These are phyloP conservation scores for Bradypodion pumilum DNA, from an alignment of 2,797 vertebrate genomes.

Conservation along the genomic window DNA sequence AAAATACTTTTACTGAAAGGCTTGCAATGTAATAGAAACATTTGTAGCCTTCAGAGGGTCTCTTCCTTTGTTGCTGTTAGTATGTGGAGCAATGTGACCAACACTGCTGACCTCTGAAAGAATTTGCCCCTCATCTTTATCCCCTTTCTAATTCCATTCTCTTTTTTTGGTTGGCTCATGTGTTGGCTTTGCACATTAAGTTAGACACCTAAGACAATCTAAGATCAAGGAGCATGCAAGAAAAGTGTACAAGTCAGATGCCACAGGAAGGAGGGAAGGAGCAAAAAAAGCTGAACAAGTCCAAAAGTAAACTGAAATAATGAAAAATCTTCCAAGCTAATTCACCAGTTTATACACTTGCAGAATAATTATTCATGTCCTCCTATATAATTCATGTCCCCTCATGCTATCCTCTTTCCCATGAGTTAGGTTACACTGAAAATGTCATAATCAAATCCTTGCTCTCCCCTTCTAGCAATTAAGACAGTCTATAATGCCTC, in stretches of 20 bases:
- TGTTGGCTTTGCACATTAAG: not conserved
- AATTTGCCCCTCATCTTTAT: not conserved
- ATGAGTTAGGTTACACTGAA: not conserved
- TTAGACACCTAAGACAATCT: not conserved
- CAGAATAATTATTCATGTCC: not conserved
- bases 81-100: conserved; percentile 43
- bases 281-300: not conserved
- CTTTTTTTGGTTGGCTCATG: conserved; percentile 37
- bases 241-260: not conserved
- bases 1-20: conserved; percentile 44
- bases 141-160: conserved; percentile 26
- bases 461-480: not conserved
- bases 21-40: conserved; percentile 49
- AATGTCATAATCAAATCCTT: not conserved
- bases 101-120: conserved; percentile 16
- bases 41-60: conserved; percentile 31
- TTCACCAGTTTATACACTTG: not conserved
- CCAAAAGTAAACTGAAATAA: not conserved
- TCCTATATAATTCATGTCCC: no score
- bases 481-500: not conserved
- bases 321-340: not conserved
- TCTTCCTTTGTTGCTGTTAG: conserved; percentile 47
- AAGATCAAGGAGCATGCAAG: not conserved
- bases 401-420: not conserved
- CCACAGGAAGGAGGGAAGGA: not conserved